Conservation (phyloP, 2,888 invertebrate species). For the Oxyteleia sp. region DNA sequence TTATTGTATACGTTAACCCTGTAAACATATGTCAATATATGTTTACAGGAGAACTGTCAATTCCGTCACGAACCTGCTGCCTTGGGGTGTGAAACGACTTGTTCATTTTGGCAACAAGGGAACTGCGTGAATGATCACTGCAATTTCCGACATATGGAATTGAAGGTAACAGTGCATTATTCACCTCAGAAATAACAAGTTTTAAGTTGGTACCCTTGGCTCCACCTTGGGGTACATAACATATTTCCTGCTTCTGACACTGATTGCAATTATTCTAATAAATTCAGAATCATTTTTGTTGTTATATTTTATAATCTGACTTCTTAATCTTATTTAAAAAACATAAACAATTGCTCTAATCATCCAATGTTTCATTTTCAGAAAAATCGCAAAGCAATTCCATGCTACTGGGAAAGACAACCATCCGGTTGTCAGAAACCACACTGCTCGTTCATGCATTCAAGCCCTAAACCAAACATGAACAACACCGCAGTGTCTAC, state of each 20-base stretch:
- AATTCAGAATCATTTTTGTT: neutral
- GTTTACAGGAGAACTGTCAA: conserved; percentile 91
- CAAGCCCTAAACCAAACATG: conserved; percentile 79
- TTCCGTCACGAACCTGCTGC: conserved; percentile 95
- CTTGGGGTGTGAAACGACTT: conserved; percentile 94
- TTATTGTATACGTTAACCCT: no score
- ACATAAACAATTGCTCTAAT: no score
- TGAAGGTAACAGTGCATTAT: no score
- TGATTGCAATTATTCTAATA: no score
- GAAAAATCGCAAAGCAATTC: conserved; percentile 94
- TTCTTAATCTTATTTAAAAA: no score
- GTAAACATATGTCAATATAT: no score
- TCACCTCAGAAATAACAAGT: no score
- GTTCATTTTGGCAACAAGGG: conserved; percentile 94
- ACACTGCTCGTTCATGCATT: conserved; percentile 94
- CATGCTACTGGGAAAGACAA: conserved; percentile 96
- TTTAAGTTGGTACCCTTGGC: no score
- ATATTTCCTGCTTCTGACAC: no score
- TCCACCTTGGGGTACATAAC: no score
- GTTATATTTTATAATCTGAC: conserved; percentile 6
- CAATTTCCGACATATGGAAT: conserved; percentile 95
- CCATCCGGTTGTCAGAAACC: conserved; percentile 95
- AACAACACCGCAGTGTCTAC: conserved; percentile 64
- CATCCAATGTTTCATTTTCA: conserved; percentile 87
- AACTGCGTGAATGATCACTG: conserved; percentile 93